Evolutionary conservation across 2,888 invertebrate species (phyloP).

Genomic region (Bugulina stolonifera): DNA sequence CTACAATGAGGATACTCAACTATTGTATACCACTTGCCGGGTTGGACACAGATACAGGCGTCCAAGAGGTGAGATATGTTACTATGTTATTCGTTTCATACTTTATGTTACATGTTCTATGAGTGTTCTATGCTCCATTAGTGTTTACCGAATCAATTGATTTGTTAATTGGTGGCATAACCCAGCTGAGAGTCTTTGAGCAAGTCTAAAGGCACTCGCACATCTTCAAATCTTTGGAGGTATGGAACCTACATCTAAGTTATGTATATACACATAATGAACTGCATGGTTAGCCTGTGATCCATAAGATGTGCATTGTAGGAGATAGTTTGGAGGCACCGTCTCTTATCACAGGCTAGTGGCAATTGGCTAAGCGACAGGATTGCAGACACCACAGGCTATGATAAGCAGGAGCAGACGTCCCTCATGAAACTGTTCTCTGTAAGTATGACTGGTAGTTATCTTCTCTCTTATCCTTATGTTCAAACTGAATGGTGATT

Average conservation of each 20-base stretch:
- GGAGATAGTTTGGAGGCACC: slow-evolving; percentile 10
- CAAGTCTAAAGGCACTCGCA: too few species aligned
- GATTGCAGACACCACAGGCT: neutral
- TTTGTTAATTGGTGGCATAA: too few species aligned
- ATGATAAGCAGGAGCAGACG: slow-evolving; percentile 24
- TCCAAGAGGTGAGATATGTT: slow-evolving; percentile 13
- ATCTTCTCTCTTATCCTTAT: too few species aligned
- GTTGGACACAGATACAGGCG: slow-evolving; percentile 3
- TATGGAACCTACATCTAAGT: neutral
- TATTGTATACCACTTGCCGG: slow-evolving; percentile 8
- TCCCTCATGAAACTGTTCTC: slow-evolving; percentile 1
- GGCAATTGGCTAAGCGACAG: slow-evolving; percentile 9
- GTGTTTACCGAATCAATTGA: too few species aligned
- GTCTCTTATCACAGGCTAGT: slow-evolving; percentile 2
- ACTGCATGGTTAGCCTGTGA: neutral
- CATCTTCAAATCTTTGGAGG: too few species aligned
- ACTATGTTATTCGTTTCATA: too few species aligned
- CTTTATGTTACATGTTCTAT: too few species aligned
- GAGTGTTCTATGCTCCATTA: too few species aligned
- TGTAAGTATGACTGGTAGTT: too few species aligned
- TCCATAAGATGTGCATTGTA: neutral
- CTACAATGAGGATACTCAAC: slow-evolving; percentile 5
- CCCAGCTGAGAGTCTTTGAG: too few species aligned
- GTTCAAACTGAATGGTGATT: too few species aligned
- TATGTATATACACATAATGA: neutral